Conservation (phyloP, 2,113 vertebrate genomes). For the Tachysurus vachellii region DNA sequence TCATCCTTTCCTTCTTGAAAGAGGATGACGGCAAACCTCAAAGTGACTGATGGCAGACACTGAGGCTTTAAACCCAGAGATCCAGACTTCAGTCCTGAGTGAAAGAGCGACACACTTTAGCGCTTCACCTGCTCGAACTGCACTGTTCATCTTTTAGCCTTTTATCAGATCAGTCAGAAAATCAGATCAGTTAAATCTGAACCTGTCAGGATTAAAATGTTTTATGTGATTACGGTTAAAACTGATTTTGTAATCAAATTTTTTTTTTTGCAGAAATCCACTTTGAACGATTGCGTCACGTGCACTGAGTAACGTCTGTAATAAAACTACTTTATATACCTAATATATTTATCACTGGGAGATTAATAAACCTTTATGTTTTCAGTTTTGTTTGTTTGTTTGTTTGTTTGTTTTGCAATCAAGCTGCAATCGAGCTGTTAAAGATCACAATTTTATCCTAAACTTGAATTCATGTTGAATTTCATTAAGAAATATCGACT, state of each 20-base stretch:
- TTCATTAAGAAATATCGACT: neutral
- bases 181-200: neutral
- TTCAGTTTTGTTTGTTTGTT: neutral
- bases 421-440: neutral
- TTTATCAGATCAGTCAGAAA: neutral
- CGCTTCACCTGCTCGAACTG: neutral
- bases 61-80: neutral
- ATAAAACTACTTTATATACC: neutral
- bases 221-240: too few relatives aligned
- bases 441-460: neutral
- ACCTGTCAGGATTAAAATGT: too few relatives aligned
- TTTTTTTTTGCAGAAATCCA: too few relatives aligned
- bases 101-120: neutral
- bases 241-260: too few relatives aligned
- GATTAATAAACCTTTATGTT: neutral
- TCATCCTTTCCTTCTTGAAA: neutral
- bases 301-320: too few relatives aligned
- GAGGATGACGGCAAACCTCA: neutral
- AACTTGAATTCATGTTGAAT: neutral
- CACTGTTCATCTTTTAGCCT: neutral
- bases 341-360: neutral
- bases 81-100: conserved; percentile 15
- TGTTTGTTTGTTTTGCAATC: neutral
- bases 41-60: neutral
- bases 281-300: too few relatives aligned